Evolutionary conservation across 2,113 vertebrate genomes (phyloP), one percentile per base, ranked within the genome.

Genomic region (Crypturellus undulatus): DNA sequence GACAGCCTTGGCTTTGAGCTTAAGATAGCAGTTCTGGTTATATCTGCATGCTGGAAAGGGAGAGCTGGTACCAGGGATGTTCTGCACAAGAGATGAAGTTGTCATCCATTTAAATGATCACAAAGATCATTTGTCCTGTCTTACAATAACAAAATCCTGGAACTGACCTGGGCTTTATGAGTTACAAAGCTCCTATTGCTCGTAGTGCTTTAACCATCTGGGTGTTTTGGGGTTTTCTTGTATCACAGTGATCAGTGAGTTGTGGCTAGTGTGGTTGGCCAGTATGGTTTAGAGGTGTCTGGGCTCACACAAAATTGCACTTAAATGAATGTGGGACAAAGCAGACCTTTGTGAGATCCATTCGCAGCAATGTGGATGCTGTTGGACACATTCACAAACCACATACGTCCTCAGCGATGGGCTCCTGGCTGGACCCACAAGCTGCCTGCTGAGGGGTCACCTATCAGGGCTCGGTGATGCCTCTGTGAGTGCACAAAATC

Each of bases 21-120:
- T 67, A 38, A 25, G 65, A 20, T 16, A 38, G 52, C 1, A 1
- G 34, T 67, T 42, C 68, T 91, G 60, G 10, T 78, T 77, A 38
- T 0, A 0, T 3, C 1, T 13, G 19, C 2, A 2, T 30, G 43
- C 43, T 63, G 52, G 68, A 25, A 49, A 5, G 1, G 2, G n/a
- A 75, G 34, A 9, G 68, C 32, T 80, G 72, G 22, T 64, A 20
- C 32, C 67, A 0, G 5, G 42, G 26, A 2, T 16, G 7, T 82
- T 54, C 67, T 70, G n/a, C 38, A 10, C 6, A 5, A 40, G 22
- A 28, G 34, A 10, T 22, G 56, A 92, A 90, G 40, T 12, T 38
- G 19, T 62, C 30, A 65, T 72, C 56, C 40, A 43, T 32, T 17
- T 10, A 49, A 79, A 49, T 12, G 18, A 26, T 36, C 24, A 24